phyloP scores from a whole-genome alignment of 2,888 invertebrate species.

The Fragum sueziense region DNA sequence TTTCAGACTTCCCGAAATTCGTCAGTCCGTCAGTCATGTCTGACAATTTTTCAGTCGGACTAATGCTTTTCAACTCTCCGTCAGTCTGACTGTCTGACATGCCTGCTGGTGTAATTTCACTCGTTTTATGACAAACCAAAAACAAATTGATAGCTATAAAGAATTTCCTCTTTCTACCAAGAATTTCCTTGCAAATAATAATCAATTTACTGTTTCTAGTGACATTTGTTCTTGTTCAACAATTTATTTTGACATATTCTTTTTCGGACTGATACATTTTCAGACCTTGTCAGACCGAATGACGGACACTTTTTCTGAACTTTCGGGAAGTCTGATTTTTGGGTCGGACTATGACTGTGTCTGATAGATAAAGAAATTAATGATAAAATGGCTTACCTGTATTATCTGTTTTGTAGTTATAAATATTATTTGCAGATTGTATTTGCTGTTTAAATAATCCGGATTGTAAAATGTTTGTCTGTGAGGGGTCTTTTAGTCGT shows the following conservation, averaged over 20 bases:
- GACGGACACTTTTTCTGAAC: too few relatives aligned
- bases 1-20: background rate
- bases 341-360: background rate
- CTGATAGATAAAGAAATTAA: background rate
- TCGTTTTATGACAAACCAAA: too few relatives aligned
- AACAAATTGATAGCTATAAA: background rate
- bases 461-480: conserved; percentile 31
- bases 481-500: background rate
- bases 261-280: background rate
- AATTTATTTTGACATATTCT: background rate
- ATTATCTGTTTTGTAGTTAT: conserved; percentile 29
- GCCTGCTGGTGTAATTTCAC: too few relatives aligned
- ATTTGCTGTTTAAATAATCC: conserved; percentile 49
- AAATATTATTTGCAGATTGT: conserved; percentile 54
- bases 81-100: too few relatives aligned
- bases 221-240: background rate
- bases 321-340: background rate
- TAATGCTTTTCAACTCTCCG: too few relatives aligned
- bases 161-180: background rate
- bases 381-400: conserved; percentile 28
- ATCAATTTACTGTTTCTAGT: background rate
- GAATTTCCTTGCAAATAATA: background rate
- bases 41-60: too few relatives aligned
- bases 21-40: too few relatives aligned
- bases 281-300: too few relatives aligned